A percentile compares a stretch with the other conserved stretches of the same genome.
Conservation (phyloP, 2,797 vertebrate species). For the Vultur gryphus region DNA sequence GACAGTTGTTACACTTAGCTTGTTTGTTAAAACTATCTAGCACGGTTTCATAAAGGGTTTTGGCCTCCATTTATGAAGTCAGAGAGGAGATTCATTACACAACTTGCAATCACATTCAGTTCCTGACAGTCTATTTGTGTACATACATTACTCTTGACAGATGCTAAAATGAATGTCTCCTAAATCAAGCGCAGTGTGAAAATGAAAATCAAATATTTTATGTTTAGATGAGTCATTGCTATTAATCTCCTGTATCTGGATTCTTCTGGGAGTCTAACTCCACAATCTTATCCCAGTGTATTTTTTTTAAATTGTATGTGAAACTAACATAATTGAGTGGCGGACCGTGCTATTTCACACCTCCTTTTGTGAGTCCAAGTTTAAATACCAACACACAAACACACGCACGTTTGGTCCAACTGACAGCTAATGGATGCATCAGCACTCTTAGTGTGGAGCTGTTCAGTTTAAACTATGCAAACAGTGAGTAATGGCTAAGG, state of each 20-base stretch:
- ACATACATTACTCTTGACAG: neutral
- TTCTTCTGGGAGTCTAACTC: neutral
- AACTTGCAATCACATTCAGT: neutral
- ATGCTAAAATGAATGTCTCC: neutral
- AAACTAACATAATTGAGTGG: neutral
- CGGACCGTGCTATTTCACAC: neutral
- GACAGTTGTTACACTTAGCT: neutral
- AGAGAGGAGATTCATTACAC: neutral
- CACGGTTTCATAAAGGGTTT: accelerated
- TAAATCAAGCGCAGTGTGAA: neutral
- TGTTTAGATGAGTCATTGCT: neutral
- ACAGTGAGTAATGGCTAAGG: neutral
- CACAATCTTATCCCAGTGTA: neutral
- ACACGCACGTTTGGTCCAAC: neutral
- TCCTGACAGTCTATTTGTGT: neutral
- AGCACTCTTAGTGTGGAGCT: neutral
- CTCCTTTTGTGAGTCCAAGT: neutral
- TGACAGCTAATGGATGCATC: neutral
- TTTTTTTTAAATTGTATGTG: neutral
- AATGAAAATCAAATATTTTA: slow-evolving; percentile 13
- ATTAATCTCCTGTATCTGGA: neutral
- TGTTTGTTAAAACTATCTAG: neutral
- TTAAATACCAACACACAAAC: neutral
- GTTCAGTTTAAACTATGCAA: neutral
- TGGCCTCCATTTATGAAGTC: neutral